Conservation (phyloP, 2,113 vertebrate species). For the human (Homo sapiens) region GRCh38 chr9:71087501-71088000, state of each 20-base stretch:
- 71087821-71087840: neutral
- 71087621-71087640: neutral
- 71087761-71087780: conserved; percentile 32
- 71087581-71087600: neutral
- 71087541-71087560: neutral
- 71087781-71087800: conserved; percentile 53
- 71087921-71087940: conserved; percentile 49
- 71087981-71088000: neutral
- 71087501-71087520: neutral
- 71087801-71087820: conserved; percentile 58
- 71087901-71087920: conserved; percentile 34
- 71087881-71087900: conserved; percentile 46
- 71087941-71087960: conserved; percentile 26
- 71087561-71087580: neutral
- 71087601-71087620: conserved; percentile 10
- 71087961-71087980: neutral
- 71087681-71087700: neutral
- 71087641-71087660: conserved; percentile 17
- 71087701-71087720: conserved; percentile 55
- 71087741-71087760: neutral
- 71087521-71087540: neutral
- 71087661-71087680: conserved; percentile 5
- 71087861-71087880: conserved; percentile 41
- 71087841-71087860: conserved; percentile 59
- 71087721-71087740: conserved; percentile 65